Percentiles rank a stretch among this genome's conserved stretches.
phyloP scores from a whole-genome alignment of 1,140 invertebrate species.

The Lepidurus arcticus region DNA sequence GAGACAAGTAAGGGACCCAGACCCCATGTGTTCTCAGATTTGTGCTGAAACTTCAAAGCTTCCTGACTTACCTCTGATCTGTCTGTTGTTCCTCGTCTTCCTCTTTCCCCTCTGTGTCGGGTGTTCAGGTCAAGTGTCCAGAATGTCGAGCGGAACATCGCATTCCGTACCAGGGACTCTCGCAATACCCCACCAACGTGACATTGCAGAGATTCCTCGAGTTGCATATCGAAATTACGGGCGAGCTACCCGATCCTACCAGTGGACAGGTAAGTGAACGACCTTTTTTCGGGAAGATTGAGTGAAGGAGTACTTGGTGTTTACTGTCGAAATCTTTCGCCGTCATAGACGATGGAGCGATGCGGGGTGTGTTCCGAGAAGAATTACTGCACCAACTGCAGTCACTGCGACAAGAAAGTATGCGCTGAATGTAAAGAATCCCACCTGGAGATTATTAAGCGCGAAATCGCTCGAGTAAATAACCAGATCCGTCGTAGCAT shows the following conservation, averaged over 20 bases:
- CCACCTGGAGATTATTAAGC: conserved; percentile 89
- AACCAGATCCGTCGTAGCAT: conserved; percentile 74
- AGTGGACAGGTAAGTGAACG: conserved; percentile 50
- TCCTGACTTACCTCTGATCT: not conserved
- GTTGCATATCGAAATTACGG: conserved; percentile 87
- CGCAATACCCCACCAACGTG: conserved; percentile 92
- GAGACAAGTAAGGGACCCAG: conserved; percentile 60
- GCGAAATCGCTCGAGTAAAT: conserved; percentile 89
- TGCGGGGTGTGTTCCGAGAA: conserved; percentile 84
- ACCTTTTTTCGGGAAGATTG: conserved; percentile 40
- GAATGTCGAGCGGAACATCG: conserved; percentile 97
- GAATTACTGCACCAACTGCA: conserved; percentile 85
- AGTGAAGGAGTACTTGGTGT: conserved; percentile 38
- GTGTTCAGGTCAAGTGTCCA: conserved; percentile 86
- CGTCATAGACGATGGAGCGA: conserved; percentile 45
- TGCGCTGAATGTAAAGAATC: conserved; percentile 83
- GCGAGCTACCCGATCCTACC: conserved; percentile 80
- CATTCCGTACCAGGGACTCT: conserved; percentile 92
- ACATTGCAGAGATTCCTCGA: conserved; percentile 92
- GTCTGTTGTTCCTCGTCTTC: too few species aligned
- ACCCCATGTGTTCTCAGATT: not conserved
- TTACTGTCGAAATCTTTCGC: conserved; percentile 20
- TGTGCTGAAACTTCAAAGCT: not conserved
- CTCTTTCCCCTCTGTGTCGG: too few species aligned
- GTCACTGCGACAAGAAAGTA: conserved; percentile 79